Percentiles rank a stretch among this genome's conserved stretches.
Conservation (phyloP, 1,140 invertebrate genomes). For the Lanistes nyassanus region DNA sequence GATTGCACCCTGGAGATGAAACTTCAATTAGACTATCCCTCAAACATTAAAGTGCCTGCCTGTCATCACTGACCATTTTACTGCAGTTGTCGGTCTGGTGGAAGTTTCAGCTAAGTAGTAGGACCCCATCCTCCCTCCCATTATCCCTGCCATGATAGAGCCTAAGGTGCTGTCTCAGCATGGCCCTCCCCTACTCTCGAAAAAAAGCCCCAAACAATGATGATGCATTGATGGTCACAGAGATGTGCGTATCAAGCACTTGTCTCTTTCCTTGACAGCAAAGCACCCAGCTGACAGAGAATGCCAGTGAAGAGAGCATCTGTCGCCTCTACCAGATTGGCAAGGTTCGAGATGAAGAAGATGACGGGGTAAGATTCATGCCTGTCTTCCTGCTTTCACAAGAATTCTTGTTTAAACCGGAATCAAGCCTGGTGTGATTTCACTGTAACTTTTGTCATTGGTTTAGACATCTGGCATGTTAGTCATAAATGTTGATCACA, state of each 20-base stretch:
- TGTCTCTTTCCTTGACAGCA: slow-evolving; percentile 35
- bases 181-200: background rate
- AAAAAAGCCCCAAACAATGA: no score
- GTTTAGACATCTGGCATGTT: no score
- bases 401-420: no score
- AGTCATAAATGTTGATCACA: background rate
- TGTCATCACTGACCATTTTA: background rate
- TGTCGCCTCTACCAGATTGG: slow-evolving; percentile 71
- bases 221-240: no score
- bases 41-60: no score
- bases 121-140: background rate
- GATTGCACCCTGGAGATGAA: no score
- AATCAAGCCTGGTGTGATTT: no score
- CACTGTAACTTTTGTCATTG: no score
- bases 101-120: no score
- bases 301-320: slow-evolving; percentile 62
- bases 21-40: no score
- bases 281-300: slow-evolving; percentile 57
- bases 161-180: background rate
- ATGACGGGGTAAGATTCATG: slow-evolving; percentile 70
- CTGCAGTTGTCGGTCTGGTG: background rate
- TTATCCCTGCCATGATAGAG: background rate
- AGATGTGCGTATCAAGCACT: background rate
- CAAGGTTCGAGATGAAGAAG: slow-evolving; percentile 65
- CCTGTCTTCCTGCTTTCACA: background rate